Evolutionary conservation across 1,140 invertebrate species (phyloP).

Genomic region (Hyles euphorbiae): DNA sequence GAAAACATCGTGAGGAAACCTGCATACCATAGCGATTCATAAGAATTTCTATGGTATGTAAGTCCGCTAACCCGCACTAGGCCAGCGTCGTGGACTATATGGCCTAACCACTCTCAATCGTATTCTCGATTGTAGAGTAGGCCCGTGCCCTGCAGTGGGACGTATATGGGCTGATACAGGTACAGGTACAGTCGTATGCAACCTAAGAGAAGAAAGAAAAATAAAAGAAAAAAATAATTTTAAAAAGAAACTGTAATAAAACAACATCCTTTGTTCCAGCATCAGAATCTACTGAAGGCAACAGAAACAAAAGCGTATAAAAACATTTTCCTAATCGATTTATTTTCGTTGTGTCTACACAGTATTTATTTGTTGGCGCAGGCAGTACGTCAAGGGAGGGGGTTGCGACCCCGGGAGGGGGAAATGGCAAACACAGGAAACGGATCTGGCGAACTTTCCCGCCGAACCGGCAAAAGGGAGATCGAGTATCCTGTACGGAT

Average conservation of each 20-base stretch:
- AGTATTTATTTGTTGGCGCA: constrained; percentile 52
- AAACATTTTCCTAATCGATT: constrained; percentile 13
- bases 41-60: too few species aligned
- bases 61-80: too few species aligned
- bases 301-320: constrained; percentile 2
- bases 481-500: constrained; percentile 28
- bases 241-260: neutral
- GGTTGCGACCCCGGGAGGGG: constrained; percentile 24
- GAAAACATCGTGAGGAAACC: too few species aligned
- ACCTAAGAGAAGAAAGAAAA: too few species aligned
- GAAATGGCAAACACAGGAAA: constrained; percentile 65
- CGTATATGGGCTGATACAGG: too few species aligned
- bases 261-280: neutral
- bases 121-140: too few species aligned
- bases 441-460: constrained; percentile 59
- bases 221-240: too few species aligned
- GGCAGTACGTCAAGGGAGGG: constrained; percentile 29
- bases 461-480: constrained; percentile 46
- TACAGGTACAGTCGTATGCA: too few species aligned
- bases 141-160: too few species aligned
- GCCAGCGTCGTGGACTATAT: too few species aligned
- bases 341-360: constrained; percentile 35
- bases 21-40: too few species aligned
- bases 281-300: neutral
- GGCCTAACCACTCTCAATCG: too few species aligned